A percentile compares a stretch with the other conserved stretches of the same genome.
phyloP scores from a whole-genome alignment of 2,888 invertebrate genomes.

The Cryptophagus acutangulus region DNA sequence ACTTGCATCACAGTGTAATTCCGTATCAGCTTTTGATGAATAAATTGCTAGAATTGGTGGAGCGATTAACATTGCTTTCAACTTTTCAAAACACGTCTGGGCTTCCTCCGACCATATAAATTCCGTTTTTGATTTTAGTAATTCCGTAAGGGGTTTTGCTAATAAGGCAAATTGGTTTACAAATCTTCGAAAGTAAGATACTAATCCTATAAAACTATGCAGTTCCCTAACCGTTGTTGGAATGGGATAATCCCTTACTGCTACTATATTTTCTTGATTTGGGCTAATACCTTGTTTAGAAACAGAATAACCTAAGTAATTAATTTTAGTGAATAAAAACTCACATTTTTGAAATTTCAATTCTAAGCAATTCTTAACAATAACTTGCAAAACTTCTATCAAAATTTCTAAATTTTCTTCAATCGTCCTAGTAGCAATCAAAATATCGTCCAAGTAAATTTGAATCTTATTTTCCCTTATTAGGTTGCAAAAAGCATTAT shows the following conservation, averaged over 20 bases:
- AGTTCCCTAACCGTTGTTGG: slow-evolving; percentile 24
- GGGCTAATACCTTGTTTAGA: neutral
- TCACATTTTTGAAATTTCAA: slow-evolving; percentile 24
- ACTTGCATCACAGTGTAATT: slow-evolving; percentile 39
- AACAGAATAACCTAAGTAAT: slow-evolving; percentile 5
- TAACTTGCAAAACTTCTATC: slow-evolving; percentile 9
- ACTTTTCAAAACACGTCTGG: slow-evolving; percentile 20
- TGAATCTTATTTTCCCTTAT: slow-evolving; percentile 11
- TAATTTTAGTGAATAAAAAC: slow-evolving; percentile 21
- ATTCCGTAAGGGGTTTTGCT: slow-evolving; percentile 27
- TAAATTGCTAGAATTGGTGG: slow-evolving; percentile 35
- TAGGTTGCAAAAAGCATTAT: too few species aligned
- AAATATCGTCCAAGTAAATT: slow-evolving; percentile 16
- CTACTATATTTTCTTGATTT: slow-evolving; percentile 1
- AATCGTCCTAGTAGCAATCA: slow-evolving; percentile 13
- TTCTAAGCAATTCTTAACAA: slow-evolving; percentile 6
- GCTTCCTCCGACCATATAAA: slow-evolving; percentile 23
- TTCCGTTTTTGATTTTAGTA: slow-evolving; percentile 20
- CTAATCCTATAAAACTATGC: slow-evolving; percentile 32
- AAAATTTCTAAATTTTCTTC: slow-evolving; percentile 14
- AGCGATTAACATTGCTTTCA: slow-evolving; percentile 23
- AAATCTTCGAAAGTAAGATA: slow-evolving; percentile 33
- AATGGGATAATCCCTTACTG: slow-evolving; percentile 26
- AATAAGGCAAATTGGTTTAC: slow-evolving; percentile 18
- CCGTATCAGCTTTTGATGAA: slow-evolving; percentile 30